These are phyloP conservation scores for Trichogramma pretiosum DNA, from an alignment of 1,140 invertebrate species.

Conservation along the genomic window DNA sequence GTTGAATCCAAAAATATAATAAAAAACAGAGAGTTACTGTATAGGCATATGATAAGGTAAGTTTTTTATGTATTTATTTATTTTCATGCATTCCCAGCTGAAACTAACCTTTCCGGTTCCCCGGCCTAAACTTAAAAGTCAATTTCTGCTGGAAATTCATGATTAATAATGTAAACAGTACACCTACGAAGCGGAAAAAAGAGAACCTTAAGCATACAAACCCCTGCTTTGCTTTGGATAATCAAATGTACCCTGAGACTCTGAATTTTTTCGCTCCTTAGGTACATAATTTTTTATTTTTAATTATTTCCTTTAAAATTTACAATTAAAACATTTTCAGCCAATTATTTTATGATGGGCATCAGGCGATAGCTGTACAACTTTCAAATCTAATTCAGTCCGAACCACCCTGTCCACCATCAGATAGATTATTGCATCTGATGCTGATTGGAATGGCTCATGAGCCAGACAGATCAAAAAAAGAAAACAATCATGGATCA, in stretches of 20 bases:
- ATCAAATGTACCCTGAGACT: no score
- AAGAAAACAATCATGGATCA: constrained; percentile 48
- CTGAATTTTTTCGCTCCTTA: not conserved
- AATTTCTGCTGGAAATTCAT: no score
- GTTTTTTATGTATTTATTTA: constrained; percentile 15
- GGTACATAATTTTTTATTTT: no score
- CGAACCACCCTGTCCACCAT: constrained; percentile 88
- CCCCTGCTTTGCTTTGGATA: no score
- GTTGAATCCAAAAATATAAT: constrained; percentile 63
- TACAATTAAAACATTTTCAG: constrained; percentile 60
- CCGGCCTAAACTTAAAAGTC: no score
- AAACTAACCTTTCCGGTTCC: constrained; percentile 2
- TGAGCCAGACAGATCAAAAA: constrained; percentile 61
- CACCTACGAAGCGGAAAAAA: no score
- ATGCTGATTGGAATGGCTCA: constrained; percentile 78
- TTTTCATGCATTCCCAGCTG: constrained; percentile 1
- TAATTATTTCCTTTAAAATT: no score
- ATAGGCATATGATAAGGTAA: constrained; percentile 82
- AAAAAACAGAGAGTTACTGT: constrained; percentile 73
- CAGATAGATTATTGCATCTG: constrained; percentile 81
- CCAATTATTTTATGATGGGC: constrained; percentile 87
- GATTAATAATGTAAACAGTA: no score
- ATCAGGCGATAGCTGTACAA: constrained; percentile 79
- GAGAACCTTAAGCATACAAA: no score
- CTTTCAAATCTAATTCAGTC: constrained; percentile 73